Base-by-base conservation (phyloP, 2,888 invertebrate genomes). In the Heteropelma amictum region DNA sequence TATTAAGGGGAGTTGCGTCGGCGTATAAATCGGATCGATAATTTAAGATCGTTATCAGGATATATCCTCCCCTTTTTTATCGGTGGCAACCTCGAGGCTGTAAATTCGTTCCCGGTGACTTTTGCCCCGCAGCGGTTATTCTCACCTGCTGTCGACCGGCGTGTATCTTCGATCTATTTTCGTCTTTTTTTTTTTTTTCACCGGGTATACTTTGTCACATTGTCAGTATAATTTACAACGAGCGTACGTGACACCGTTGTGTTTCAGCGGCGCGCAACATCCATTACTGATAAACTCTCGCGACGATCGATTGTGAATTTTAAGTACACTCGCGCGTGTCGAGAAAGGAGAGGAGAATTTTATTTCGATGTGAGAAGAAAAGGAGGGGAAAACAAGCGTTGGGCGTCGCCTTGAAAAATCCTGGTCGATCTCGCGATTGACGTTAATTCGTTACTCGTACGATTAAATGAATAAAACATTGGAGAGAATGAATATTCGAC, bases 11-110 rank as follows among this genome's bases (percentile, higher is more conserved):
- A 85, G 87, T 86, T 83, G 86, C 85, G 84, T 84, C 84, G 83
- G 84, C 86, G 85, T 87, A 87, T 87, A 87, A 87, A 88, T 88
- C 85, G 87, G 87, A 88, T 88, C 88, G 84, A 88, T 88, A 88
- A 87, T 88, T 87, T 84, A 82, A 86, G 88, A 88, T 88, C 84
- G 83, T 88, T 88, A 88, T 88, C 88, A 87, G 79, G n/a, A n/a
- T 33, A 61, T 60, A 45, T 61, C 61, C 61, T 49, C 61, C 83
- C 85, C 83, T 84, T 86, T n/a, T 85, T 84, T 84, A 87, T 87
- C 83, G 84, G 84, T 81, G 84, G 81, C 84, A 84, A 82, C 79
- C 79, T 79, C 79, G 80, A 77, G 79, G 81, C 83, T 81, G 79
- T 86, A 84, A 83, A 83, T 85, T 86, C 79, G 79, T 82, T 78